Evolutionary conservation across 2,888 invertebrate genomes (phyloP).

Genomic region (Punctoribates punctum): DNA sequence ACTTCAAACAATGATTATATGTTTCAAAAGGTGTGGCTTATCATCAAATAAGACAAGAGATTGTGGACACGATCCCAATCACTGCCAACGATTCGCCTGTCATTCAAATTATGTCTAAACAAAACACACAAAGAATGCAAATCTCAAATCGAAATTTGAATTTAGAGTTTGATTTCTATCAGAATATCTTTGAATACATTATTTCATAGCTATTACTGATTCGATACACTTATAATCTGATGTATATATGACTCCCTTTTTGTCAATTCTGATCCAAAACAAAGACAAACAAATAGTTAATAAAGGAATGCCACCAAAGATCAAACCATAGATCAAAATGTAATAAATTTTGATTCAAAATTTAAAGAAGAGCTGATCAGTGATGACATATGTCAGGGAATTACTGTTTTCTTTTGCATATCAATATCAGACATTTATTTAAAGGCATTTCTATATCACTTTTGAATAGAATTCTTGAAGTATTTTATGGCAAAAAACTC

Average conservation of each 20-base stretch:
- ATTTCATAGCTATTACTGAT: conserved; percentile 21
- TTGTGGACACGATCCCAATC: conserved; percentile 17
- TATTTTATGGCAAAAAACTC: too few relatives aligned
- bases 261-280: conserved; percentile 7
- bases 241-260: background rate
- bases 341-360: too few relatives aligned
- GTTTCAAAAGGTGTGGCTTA: conserved; percentile 31
- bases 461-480: too few relatives aligned
- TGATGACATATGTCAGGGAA: too few relatives aligned
- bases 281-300: conserved; percentile 4
- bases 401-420: too few relatives aligned
- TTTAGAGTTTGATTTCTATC: conserved; percentile 17
- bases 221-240: conserved; percentile 15
- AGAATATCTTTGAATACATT: background rate
- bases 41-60: conserved; percentile 20
- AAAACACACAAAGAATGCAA: background rate
- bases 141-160: background rate
- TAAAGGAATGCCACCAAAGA: too few relatives aligned
- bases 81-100: conserved; percentile 9
- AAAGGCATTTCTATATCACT: too few relatives aligned
- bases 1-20: conserved; percentile 34
- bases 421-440: too few relatives aligned
- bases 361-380: background rate
- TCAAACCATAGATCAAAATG: too few relatives aligned
- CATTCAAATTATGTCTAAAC: background rate